Percentiles rank a stretch among this genome's conserved stretches.
phyloP scores from a whole-genome alignment of 2,888 invertebrate genomes.

The Eupeodes luniger region DNA sequence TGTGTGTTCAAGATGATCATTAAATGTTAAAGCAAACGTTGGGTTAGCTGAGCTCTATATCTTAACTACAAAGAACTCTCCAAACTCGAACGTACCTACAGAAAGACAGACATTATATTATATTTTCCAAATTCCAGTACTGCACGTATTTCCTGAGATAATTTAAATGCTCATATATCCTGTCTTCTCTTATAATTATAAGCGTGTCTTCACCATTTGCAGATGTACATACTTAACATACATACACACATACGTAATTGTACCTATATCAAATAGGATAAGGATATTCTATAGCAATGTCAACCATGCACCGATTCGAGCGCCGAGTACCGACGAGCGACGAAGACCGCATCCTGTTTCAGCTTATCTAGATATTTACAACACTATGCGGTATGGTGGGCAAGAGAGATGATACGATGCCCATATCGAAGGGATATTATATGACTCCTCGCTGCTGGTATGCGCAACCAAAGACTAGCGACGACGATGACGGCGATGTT shows the following conservation, averaged over 20 bases:
- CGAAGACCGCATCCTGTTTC: background rate
- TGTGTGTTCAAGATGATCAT: constrained; percentile 34
- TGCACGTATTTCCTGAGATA: constrained; percentile 50
- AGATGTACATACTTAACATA: background rate
- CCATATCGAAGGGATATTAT: background rate
- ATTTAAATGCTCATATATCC: constrained; percentile 56
- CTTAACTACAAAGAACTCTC: too few species aligned
- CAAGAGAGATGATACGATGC: constrained; percentile 1
- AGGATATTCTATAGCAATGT: constrained; percentile 17
- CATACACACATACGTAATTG: background rate
- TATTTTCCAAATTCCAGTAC: constrained; percentile 33
- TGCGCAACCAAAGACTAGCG: constrained; percentile 15
- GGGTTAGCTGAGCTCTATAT: too few species aligned
- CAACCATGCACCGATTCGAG: background rate
- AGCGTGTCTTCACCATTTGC: constrained; percentile 25
- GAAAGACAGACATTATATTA: background rate
- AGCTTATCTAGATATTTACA: background rate
- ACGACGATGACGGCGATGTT: too few species aligned
- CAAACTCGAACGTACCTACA: background rate
- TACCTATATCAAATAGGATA: background rate
- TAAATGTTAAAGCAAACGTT: constrained; percentile 16
- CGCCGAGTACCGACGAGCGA: too few species aligned
- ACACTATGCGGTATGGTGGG: background rate
- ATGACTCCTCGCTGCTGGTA: background rate
- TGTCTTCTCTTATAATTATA: background rate